These are phyloP conservation scores for Coremacera marginata DNA, from an alignment of 2,888 invertebrate genomes.

Conservation along the genomic window DNA sequence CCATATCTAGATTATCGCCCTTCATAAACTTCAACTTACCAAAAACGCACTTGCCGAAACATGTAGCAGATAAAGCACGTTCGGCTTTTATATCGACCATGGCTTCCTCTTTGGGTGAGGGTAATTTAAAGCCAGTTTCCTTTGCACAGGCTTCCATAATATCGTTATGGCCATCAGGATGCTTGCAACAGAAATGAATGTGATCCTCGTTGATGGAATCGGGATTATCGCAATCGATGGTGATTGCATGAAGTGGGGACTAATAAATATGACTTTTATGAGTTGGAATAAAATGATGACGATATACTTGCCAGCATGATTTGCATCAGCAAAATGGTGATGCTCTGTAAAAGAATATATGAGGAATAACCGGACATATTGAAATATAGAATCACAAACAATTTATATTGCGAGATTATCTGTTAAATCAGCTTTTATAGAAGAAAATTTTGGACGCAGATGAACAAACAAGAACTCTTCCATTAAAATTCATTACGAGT, in stretches of 20 bases:
- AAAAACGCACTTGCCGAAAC: constrained; percentile 57
- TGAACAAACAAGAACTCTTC: too few species aligned
- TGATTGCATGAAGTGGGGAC: constrained; percentile 19
- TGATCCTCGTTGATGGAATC: constrained; percentile 54
- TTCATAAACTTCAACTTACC: constrained; percentile 51
- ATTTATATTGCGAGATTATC: too few species aligned
- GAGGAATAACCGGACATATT: too few species aligned
- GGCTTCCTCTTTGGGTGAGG: constrained; percentile 52
- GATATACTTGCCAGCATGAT: background rate
- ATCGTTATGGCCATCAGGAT: constrained; percentile 59
- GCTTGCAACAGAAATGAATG: constrained; percentile 58
- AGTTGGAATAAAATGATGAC: background rate
- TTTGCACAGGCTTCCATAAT: constrained; percentile 54
- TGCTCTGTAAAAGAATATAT: background rate
- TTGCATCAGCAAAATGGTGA: background rate
- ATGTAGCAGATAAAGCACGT: constrained; percentile 52
- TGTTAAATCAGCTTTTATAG: too few species aligned
- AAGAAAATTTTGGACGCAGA: too few species aligned
- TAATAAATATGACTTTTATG: background rate
- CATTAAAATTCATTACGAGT: too few species aligned
- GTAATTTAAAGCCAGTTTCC: constrained; percentile 52
- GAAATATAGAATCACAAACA: too few species aligned
- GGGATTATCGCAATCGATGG: constrained; percentile 55
- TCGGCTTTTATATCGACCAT: constrained; percentile 57
- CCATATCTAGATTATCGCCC: constrained; percentile 52